Evolutionary conservation across 2,113 vertebrate genomes (phyloP).

Genomic region (Gymnorhina tibicen): DNA sequence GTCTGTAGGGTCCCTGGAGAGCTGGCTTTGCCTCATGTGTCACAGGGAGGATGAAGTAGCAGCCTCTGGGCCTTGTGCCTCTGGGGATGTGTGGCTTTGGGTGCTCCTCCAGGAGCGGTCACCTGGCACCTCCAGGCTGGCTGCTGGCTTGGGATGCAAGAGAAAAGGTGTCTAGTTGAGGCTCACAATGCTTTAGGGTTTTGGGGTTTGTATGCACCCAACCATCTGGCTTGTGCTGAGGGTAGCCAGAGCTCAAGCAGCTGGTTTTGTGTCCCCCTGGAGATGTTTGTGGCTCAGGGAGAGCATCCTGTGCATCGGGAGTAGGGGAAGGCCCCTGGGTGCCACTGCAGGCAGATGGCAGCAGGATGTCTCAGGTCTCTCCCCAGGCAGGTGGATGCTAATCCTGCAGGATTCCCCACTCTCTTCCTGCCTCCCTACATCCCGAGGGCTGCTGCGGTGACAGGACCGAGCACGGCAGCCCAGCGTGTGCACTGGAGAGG

Average conservation of each 20-base stretch:
- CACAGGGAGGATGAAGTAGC: not conserved
- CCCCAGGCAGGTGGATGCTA: not conserved
- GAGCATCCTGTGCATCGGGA: not conserved
- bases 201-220: fast-evolving
- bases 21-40: not conserved
- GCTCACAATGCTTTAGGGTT: not conserved
- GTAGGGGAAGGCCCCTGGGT: not conserved
- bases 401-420: not conserved
- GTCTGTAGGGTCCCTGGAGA: not conserved
- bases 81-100: not conserved
- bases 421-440: not conserved
- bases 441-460: not conserved
- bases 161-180: not conserved
- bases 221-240: not conserved
- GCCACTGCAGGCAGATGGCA: not conserved
- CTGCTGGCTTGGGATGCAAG: not conserved
- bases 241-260: not conserved
- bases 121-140: not conserved
- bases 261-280: not conserved
- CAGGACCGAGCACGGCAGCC: not conserved
- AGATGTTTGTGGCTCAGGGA: not conserved
- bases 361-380: not conserved
- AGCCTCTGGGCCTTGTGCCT: not conserved
- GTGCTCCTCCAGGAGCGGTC: not conserved
- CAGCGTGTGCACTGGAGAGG: not conserved